phyloP scores from a whole-genome alignment of 2,113 vertebrate genomes.

The Actenoides hombroni region DNA sequence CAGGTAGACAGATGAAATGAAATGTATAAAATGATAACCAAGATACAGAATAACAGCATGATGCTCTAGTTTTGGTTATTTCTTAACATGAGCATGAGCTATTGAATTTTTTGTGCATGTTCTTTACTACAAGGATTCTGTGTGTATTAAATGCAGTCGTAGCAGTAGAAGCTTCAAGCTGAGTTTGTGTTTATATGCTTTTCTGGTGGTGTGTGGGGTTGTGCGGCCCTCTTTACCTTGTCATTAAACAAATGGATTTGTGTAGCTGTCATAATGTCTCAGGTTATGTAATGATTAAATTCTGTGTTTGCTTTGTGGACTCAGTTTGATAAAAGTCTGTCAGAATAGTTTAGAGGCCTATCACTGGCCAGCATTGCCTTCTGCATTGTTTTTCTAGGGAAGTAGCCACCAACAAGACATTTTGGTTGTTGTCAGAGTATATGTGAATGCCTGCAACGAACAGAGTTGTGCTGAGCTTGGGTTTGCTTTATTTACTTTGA shows the following conservation, averaged over 20 bases:
- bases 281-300: not conserved
- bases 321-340: not conserved
- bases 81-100: slow-evolving; percentile 68
- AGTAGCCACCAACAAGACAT: not conserved
- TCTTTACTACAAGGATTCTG: not conserved
- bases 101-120: slow-evolving; percentile 56
- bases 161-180: not conserved
- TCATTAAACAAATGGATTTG: not conserved
- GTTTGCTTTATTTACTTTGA: not conserved
- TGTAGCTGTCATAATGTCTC: not conserved
- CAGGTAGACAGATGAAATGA: slow-evolving; percentile 84
- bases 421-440: not conserved
- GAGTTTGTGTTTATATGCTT: not conserved
- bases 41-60: slow-evolving; percentile 69
- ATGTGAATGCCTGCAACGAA: not conserved
- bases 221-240: not conserved
- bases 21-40: slow-evolving; percentile 48
- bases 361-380: not conserved
- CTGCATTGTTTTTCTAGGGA: not conserved
- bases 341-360: not conserved
- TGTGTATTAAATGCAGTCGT: not conserved
- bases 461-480: not conserved
- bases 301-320: not conserved
- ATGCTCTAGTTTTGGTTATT: slow-evolving; percentile 40
- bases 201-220: not conserved